Evolutionary conservation across 2,888 invertebrate species (phyloP).

Genomic region (Trachelus stipa): DNA sequence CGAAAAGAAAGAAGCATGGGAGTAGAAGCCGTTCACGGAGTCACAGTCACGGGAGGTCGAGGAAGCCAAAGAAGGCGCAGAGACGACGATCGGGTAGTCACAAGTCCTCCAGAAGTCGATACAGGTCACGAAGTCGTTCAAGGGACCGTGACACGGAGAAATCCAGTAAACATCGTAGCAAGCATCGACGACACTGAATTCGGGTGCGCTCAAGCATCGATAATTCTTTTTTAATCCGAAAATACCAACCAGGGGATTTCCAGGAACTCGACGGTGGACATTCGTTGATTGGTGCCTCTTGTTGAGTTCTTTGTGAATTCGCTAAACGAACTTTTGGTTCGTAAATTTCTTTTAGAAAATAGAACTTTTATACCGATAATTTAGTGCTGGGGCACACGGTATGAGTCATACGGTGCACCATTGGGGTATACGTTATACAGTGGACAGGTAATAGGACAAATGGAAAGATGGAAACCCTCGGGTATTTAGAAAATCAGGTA

Average conservation of each 20-base stretch:
- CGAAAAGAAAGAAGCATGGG: slow-evolving; percentile 61
- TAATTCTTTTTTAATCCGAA: background rate
- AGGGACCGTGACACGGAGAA: slow-evolving; percentile 62
- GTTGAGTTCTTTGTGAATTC: background rate
- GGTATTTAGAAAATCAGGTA: background rate
- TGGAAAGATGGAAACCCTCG: background rate
- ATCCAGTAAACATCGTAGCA: slow-evolving; percentile 59
- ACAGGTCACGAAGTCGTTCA: slow-evolving; percentile 61
- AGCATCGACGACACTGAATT: slow-evolving; percentile 56
- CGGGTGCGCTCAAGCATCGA: background rate
- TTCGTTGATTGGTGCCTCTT: background rate
- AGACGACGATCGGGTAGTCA: slow-evolving; percentile 61
- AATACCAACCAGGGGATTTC: background rate
- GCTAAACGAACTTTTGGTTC: background rate
- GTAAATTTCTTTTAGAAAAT: background rate
- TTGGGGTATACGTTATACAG: background rate
- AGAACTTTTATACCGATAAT: background rate
- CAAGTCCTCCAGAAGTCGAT: slow-evolving; percentile 59
- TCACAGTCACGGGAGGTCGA: slow-evolving; percentile 62
- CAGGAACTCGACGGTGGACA: background rate
- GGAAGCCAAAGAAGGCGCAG: slow-evolving; percentile 60
- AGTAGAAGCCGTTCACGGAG: slow-evolving; percentile 66
- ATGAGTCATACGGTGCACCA: background rate
- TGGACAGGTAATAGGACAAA: background rate
- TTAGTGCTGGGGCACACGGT: background rate